phyloP scores from a whole-genome alignment of 1,140 invertebrate species.

The Leptinotarsa undecemlineata region DNA sequence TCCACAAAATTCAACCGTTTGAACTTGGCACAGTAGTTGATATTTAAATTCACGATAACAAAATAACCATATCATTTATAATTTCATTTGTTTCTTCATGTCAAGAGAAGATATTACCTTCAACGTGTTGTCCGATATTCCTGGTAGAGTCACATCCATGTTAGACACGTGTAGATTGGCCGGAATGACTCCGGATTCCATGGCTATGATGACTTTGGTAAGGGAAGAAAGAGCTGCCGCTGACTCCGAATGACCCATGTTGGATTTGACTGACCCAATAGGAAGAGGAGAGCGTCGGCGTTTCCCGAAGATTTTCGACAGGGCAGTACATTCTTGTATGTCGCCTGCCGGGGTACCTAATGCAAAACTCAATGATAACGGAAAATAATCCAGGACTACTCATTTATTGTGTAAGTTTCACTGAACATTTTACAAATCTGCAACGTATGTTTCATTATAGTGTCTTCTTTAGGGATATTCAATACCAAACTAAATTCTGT shows the following conservation, averaged over 20 bases:
- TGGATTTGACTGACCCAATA: slow-evolving; percentile 90
- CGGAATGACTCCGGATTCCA: slow-evolving; percentile 68
- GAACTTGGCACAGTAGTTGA: too few species aligned
- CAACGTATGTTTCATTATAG: too few species aligned
- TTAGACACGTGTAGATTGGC: slow-evolving; percentile 72
- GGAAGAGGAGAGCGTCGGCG: slow-evolving; percentile 63
- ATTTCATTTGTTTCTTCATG: too few species aligned
- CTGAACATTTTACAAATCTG: too few species aligned
- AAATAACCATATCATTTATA: too few species aligned
- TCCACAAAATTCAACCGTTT: too few species aligned
- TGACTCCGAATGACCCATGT: slow-evolving; percentile 89
- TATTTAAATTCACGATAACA: too few species aligned
- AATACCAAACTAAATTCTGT: too few species aligned
- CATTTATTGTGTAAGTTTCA: too few species aligned
- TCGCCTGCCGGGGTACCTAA: slow-evolving; percentile 72
- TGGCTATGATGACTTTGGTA: slow-evolving; percentile 76
- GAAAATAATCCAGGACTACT: too few species aligned
- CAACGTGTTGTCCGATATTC: slow-evolving; percentile 69
- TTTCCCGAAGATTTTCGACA: too few species aligned
- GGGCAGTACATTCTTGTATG: slow-evolving; percentile 73
- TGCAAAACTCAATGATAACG: neutral
- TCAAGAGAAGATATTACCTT: slow-evolving; percentile 54
- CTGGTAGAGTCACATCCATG: slow-evolving; percentile 73
- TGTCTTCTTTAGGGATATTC: too few species aligned
- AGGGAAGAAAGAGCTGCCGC: slow-evolving; percentile 83